Base-by-base conservation (phyloP, 1,140 invertebrate genomes). In the Ylistrum balloti region DNA sequence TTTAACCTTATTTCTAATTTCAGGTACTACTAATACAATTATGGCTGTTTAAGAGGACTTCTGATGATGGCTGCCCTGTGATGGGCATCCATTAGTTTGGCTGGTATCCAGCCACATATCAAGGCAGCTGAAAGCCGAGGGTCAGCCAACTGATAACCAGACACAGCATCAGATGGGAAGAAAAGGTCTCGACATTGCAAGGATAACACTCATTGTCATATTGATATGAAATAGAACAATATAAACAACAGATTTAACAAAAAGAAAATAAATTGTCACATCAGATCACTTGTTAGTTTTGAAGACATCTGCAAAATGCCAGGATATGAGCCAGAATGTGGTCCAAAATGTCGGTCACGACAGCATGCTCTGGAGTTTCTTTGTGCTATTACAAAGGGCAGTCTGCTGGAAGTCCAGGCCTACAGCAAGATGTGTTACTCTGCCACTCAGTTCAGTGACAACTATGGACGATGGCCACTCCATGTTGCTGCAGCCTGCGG, bases 401-500 rank as follows among this genome's bases (percentile, higher is more conserved):
- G 48, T 0, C 56, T 94, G n/a, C 38, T 86, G 45, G 94, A 95
- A 86, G 89, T 95, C 20, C 90, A 95, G 89, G 92, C 91, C 0
- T 97, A 97, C 91, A 96, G 97, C n/a, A 86, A 88, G 22, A 85
- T 94, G 13, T 98, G 97, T 95, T 94, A 96, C 35, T 97, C 97
- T 94, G 97, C 97, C 94, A 95, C 96, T 33, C 97, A 94, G 88
- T 89, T 92, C 86, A 91, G 86, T 35, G 97, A 97, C 94, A 89
- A 93, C n/a, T 95, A 94, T 89, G 98, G 98, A 35, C 96, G 97
- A 38, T 97, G 97, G 90, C 96, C 97, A 9, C 95, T 98, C 74
- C 98, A 98, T 92, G 96, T 98, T 94, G 97, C 97, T 86, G 97
- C 97, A 15, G 97, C 97, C 0, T 97, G 97, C 95, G 98, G 98